Percentiles rank a stretch among this genome's conserved stretches.
Conservation (phyloP, 2,797 vertebrate species). For the Morelia viridis region DNA sequence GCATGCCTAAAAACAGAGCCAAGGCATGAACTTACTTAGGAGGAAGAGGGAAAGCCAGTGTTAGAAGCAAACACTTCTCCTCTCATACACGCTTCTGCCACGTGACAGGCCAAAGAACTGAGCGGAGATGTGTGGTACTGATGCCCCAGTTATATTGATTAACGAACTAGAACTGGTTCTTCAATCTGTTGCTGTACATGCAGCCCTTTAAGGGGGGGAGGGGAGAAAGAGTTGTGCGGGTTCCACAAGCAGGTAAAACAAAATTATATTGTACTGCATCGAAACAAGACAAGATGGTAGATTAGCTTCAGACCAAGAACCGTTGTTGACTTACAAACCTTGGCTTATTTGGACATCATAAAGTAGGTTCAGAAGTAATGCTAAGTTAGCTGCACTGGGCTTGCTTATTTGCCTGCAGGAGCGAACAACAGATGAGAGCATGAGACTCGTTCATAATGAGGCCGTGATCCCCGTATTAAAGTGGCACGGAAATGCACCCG, state of each 20-base stretch:
- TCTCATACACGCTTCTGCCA: background rate
- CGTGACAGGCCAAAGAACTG: rapidly evolving
- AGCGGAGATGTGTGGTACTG: background rate
- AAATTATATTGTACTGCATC: background rate
- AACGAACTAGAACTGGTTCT: background rate
- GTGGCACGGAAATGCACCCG: background rate
- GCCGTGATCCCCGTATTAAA: background rate
- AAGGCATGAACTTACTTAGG: background rate
- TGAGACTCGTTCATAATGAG: background rate
- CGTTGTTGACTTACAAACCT: background rate
- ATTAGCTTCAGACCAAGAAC: background rate
- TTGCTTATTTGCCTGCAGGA: background rate
- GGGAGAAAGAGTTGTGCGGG: too few species aligned
- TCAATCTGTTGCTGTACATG: too few species aligned
- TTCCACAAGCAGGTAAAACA: background rate
- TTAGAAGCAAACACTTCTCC: background rate
- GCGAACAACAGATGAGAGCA: background rate
- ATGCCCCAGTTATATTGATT: slow-evolving; percentile 19
- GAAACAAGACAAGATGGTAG: background rate
- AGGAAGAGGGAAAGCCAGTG: slow-evolving; percentile 5
- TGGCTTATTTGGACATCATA: background rate
- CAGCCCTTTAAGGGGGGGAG: too few species aligned
- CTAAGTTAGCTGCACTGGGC: background rate
- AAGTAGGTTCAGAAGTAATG: background rate
- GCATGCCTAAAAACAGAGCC: slow-evolving; percentile 34